Percentiles rank a stretch among this genome's conserved stretches.
Evolutionary conservation across 2,797 vertebrate genomes (phyloP).

Genomic region (Megaceryle alcyon): DNA sequence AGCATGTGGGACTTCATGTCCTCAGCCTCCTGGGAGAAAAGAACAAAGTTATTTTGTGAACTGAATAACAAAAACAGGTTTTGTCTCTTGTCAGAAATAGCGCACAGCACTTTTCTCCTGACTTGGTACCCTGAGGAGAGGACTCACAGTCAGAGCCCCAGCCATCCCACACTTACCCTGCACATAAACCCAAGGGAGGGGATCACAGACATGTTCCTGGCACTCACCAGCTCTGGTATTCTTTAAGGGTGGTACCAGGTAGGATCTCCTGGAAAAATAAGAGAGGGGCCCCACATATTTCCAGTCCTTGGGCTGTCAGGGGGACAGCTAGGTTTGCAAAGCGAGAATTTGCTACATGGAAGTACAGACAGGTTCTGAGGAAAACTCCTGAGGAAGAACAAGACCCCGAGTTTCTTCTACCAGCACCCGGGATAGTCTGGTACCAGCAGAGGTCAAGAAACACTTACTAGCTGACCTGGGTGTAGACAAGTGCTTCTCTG

Average conservation of each 20-base stretch:
- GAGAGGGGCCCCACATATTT: not conserved
- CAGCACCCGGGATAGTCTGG: not conserved
- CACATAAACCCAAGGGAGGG: not conserved
- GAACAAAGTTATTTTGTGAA: conserved; percentile 12
- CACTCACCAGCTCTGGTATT: not conserved
- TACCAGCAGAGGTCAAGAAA: not conserved
- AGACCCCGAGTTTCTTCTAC: not conserved
- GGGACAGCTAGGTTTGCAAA: not conserved
- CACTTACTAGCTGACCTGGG: not conserved
- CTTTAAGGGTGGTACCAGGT: not conserved
- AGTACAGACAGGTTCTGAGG: not conserved
- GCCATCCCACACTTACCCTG: not conserved
- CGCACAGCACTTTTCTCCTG: not conserved
- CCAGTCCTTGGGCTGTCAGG: not conserved
- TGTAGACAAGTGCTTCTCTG: not conserved
- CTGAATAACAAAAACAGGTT: not conserved
- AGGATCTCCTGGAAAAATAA: not conserved
- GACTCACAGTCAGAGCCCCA: accelerated
- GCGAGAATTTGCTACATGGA: accelerated
- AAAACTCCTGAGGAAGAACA: not conserved
- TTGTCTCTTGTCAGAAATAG: not conserved
- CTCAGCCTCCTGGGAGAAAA: not conserved
- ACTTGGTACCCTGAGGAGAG: not conserved
- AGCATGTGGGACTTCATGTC: not conserved
- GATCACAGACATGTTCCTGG: not conserved